These are phyloP conservation scores for Euura lappo DNA, from an alignment of 1,140 invertebrate species.

Conservation along the genomic window DNA sequence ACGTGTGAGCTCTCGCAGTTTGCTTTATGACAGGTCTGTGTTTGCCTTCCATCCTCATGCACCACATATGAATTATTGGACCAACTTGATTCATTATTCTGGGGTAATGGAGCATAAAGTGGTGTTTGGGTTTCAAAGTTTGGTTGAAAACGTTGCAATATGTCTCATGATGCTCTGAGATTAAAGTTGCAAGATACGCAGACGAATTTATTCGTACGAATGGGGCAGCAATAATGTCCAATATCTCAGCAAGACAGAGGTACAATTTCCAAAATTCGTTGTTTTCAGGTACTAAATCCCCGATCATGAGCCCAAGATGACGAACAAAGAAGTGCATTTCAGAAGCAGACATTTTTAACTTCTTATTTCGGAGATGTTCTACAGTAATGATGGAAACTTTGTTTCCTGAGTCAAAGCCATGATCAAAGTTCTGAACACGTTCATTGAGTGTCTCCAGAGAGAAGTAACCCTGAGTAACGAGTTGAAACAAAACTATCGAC, in stretches of 20 bases:
- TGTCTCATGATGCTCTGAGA: slow-evolving; percentile 31
- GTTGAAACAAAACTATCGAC: slow-evolving; percentile 21
- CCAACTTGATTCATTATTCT: slow-evolving; percentile 29
- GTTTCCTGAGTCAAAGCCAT: neutral
- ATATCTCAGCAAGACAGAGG: slow-evolving; percentile 17
- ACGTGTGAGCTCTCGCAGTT: neutral
- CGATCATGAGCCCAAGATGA: slow-evolving; percentile 26
- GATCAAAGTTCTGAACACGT: neutral
- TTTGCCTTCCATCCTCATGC: slow-evolving; percentile 35
- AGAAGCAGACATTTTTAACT: slow-evolving; percentile 28
- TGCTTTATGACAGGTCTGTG: slow-evolving; percentile 21
- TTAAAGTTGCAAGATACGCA: slow-evolving; percentile 22
- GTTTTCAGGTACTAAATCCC: slow-evolving; percentile 21
- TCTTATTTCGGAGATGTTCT: slow-evolving; percentile 13
- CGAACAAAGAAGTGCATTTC: slow-evolving; percentile 26
- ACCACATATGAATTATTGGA: slow-evolving; percentile 36
- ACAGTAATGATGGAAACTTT: neutral
- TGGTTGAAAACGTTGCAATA: slow-evolving; percentile 26
- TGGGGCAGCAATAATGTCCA: slow-evolving; percentile 9
- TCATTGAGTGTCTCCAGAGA: neutral
- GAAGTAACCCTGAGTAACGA: slow-evolving; percentile 18
- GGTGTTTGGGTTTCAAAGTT: slow-evolving; percentile 34
- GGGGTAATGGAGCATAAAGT: slow-evolving; percentile 38
- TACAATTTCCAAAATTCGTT: slow-evolving; percentile 26
- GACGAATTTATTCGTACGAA: neutral